phyloP scores from a whole-genome alignment of 2,888 invertebrate genomes.

The Antheraea assamensis region DNA sequence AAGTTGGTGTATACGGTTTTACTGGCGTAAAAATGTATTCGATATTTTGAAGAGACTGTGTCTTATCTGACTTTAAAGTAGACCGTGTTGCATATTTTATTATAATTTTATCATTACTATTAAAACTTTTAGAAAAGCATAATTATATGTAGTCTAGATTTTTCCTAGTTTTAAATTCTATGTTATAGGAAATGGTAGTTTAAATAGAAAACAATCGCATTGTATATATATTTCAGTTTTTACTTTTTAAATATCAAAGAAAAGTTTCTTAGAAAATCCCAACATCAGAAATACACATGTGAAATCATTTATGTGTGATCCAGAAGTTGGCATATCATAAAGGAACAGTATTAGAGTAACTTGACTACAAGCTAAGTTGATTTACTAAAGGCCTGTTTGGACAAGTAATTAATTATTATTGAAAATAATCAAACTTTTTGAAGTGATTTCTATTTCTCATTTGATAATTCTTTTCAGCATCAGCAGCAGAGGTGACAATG shows the following conservation, averaged over 20 bases:
- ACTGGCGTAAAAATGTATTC: too few relatives aligned
- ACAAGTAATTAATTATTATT: slow-evolving; percentile 41
- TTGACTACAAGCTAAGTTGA: slow-evolving; percentile 48
- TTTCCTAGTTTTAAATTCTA: too few relatives aligned
- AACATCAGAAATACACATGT: slow-evolving; percentile 49
- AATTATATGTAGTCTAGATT: too few relatives aligned
- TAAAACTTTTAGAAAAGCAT: too few relatives aligned
- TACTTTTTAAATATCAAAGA: neutral
- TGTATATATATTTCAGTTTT: neutral
- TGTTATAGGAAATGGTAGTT: too few relatives aligned
- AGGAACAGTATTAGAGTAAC: slow-evolving; percentile 67
- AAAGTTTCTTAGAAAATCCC: slow-evolving; percentile 35
- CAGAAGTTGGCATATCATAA: slow-evolving; percentile 62
- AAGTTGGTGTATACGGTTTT: too few relatives aligned
- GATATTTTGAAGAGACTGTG: too few relatives aligned
- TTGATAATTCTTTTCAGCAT: slow-evolving; percentile 47
- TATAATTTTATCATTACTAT: too few relatives aligned
- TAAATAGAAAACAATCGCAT: too few relatives aligned
- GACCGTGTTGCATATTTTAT: too few relatives aligned
- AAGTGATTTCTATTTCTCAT: neutral
- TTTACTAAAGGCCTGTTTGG: slow-evolving; percentile 72
- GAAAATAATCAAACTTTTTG: neutral
- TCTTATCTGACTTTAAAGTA: too few relatives aligned
- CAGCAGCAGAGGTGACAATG: slow-evolving; percentile 75
- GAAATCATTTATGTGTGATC: slow-evolving; percentile 35